These are phyloP conservation scores for Mythimna lalbum DNA, from an alignment of 2,888 invertebrate species.

Conservation along the genomic window DNA sequence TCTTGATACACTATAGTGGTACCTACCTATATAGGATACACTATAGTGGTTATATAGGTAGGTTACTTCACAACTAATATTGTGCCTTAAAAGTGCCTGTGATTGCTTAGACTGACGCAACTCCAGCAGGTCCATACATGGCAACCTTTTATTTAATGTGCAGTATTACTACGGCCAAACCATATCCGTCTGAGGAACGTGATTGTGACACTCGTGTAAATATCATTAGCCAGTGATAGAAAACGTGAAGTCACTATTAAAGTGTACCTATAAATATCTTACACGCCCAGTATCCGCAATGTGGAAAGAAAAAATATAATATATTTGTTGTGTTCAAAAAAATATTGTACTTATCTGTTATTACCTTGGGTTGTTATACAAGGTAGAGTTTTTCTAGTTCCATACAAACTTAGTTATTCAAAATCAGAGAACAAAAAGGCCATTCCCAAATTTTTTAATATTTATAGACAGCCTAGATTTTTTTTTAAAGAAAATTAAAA, in stretches of 20 bases:
- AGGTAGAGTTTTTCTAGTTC: no score
- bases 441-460: no score
- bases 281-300: not conserved
- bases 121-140: slow-evolving; percentile 31
- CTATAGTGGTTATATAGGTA: not conserved
- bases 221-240: slow-evolving; percentile 3
- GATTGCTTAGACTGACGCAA: slow-evolving; percentile 36
- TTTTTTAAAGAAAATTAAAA: no score
- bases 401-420: no score
- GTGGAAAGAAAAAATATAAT: not conserved
- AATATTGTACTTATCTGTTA: not conserved
- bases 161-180: slow-evolving; percentile 36
- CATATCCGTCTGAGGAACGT: slow-evolving; percentile 44
- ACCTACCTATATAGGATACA: no score
- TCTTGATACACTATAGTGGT: no score
- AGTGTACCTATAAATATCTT: no score
- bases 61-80: slow-evolving; percentile 26
- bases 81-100: slow-evolving; percentile 43
- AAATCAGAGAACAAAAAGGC: no score
- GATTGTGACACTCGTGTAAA: slow-evolving; percentile 26
- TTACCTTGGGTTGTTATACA: no score
- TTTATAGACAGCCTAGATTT: no score
- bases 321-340: not conserved
- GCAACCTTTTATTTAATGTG: slow-evolving; percentile 38
- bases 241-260: not conserved